A percentile compares a stretch with the other conserved stretches of the same genome.
Conservation (phyloP, 2,113 vertebrate genomes). For the Probosciger aterrimus region DNA sequence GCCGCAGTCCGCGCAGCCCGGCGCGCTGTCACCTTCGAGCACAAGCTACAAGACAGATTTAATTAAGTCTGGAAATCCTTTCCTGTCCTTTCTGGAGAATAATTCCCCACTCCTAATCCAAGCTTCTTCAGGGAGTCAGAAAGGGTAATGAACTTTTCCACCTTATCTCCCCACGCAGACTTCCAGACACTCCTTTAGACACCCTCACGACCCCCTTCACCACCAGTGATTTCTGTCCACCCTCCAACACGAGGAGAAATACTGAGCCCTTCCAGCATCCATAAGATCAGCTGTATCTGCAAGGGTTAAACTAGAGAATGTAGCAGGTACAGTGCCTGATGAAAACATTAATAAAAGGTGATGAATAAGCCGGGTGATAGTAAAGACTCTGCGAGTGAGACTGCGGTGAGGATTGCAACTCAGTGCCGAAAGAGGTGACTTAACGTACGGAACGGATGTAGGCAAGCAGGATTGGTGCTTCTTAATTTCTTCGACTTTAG, state of each 20-base stretch:
- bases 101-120: not conserved
- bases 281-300: not conserved
- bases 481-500: not conserved
- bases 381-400: not conserved
- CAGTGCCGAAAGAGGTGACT: not conserved
- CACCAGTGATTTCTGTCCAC: not conserved
- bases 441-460: not conserved
- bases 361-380: not conserved
- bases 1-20: not conserved
- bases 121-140: not conserved
- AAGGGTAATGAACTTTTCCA: conserved; percentile 35
- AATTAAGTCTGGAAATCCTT: not conserved
- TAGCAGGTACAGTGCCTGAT: not conserved
- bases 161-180: not conserved
- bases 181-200: not conserved
- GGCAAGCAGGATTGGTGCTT: not conserved
- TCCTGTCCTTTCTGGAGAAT: not conserved
- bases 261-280: not conserved
- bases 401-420: not conserved
- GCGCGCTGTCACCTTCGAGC: not conserved
- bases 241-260: not conserved
- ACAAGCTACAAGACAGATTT: not conserved
- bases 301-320: not conserved
- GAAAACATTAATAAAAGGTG: not conserved
- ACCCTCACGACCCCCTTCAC: not conserved